phyloP scores from a whole-genome alignment of 2,113 vertebrate species.

The Canis aureus region DNA sequence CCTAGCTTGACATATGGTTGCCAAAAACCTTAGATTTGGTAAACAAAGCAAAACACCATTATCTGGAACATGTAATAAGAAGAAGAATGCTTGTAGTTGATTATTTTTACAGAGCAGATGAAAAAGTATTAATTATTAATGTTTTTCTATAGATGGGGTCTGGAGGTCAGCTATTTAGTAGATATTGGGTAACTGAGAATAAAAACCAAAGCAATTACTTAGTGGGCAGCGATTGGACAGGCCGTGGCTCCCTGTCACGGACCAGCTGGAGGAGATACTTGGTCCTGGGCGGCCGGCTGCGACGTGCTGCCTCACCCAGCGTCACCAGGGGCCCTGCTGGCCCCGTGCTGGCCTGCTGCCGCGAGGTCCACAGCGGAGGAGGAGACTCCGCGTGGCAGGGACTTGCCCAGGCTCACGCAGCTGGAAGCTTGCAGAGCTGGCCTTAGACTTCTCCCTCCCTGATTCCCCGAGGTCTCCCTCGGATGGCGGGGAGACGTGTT shows the following conservation, averaged over 20 bases:
- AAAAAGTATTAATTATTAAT: neutral
- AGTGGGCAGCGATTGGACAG: neutral
- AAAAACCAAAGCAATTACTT: neutral
- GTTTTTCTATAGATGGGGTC: neutral
- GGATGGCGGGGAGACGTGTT: neutral
- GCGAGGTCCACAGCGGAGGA: neutral
- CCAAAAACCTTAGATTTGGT: neutral
- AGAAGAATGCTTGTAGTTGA: neutral
- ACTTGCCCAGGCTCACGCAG: neutral
- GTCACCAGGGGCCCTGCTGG: too few species aligned
- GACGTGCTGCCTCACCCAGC: neutral
- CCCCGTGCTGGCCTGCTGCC: neutral
- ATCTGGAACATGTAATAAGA: neutral
- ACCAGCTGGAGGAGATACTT: neutral
- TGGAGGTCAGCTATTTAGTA: neutral
- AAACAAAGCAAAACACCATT: neutral
- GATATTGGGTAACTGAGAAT: neutral
- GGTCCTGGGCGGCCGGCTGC: neutral
- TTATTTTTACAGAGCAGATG: neutral
- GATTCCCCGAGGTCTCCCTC: neutral
- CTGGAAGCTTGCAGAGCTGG: neutral
- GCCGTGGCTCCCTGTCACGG: neutral
- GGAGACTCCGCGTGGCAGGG: neutral
- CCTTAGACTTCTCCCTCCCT: neutral
- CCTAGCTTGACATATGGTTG: neutral